Base-by-base conservation (phyloP, 2,113 vertebrate species). In the Rafetus swinhoei region DNA sequence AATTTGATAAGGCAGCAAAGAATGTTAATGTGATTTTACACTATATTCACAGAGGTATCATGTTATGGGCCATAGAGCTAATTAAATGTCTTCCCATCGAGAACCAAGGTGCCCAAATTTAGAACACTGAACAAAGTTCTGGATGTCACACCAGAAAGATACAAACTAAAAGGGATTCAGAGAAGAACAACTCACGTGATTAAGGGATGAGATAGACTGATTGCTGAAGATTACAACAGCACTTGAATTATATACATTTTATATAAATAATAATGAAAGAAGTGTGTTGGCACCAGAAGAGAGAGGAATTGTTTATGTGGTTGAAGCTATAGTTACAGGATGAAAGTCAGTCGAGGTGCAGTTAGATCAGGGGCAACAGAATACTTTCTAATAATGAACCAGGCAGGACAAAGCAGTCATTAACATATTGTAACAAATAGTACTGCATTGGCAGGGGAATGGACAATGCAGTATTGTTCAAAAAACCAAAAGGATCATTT, bases 1-100 rank as follows among this genome's bases (percentile, higher is more conserved):
- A 90, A 92, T 91, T n/a, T 16, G 15, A 14, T 54, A 50, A 69
- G 88, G 91, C 86, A 93, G 92, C 85, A 88, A 84, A 82, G 9
- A 91, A 81, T 5, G 24, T 52, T 91, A 84, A 4, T 81, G 69
- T 81, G 69, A 83, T 91, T n/a, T 87, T 88, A 85, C 39, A 93
- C 18, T 29, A 62, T 56, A 53, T 82, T 90, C 93, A 93, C 62
- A 86, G 84, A 90, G 79, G 65, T n/a, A 79, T 91, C 12, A 45
- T 81, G 87, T 84, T 77, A 39, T 60, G 62, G 80, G 89, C 81
- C 87, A 56, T 10, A 50, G 22, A 84, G 53, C 54, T 93, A 85
- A 90, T 91, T 90, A 91, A 93, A 81, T 56, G 12, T 50, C 59
- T 84, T 77, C 81, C 81, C 35, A 65, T 1, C 77, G 85, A 88